Conservation (phyloP, 2,888 invertebrate genomes). For the Empis stercorea region DNA sequence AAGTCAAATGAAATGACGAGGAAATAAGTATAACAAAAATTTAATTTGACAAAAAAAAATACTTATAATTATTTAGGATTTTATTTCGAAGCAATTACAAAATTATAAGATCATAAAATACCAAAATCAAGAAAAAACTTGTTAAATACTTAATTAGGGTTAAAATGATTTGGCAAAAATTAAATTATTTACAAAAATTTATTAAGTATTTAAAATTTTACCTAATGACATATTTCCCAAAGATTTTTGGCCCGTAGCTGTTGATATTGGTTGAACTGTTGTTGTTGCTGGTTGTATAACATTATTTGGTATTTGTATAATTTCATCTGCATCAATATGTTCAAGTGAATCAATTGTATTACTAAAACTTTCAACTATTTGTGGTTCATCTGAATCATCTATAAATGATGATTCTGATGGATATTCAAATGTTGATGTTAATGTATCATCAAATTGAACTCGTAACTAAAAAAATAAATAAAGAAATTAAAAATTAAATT, state of each 20-base stretch:
- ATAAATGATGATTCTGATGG: slow-evolving; percentile 77
- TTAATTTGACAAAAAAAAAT: too few relatives aligned
- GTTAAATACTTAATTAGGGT: too few relatives aligned
- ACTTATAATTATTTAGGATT: too few relatives aligned
- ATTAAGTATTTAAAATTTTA: slow-evolving; percentile 16
- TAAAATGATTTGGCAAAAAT: too few relatives aligned
- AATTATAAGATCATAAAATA: too few relatives aligned
- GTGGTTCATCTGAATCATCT: slow-evolving; percentile 41
- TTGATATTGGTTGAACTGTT: neutral
- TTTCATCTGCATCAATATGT: slow-evolving; percentile 32
- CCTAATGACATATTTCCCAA: slow-evolving; percentile 36
- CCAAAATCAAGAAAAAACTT: too few relatives aligned
- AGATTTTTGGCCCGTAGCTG: slow-evolving; percentile 19
- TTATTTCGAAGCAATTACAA: too few relatives aligned
- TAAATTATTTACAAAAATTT: too few relatives aligned
- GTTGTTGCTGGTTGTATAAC: slow-evolving; percentile 7
- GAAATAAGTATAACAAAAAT: too few relatives aligned
- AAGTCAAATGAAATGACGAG: too few relatives aligned
- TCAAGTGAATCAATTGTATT: neutral
- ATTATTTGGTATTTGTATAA: slow-evolving; percentile 25
- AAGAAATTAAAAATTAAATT: neutral
- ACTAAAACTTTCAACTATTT: neutral
- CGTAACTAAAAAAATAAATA: slow-evolving; percentile 50
- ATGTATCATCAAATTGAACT: slow-evolving; percentile 79
- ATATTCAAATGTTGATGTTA: slow-evolving; percentile 83